Percentiles rank a stretch among this genome's conserved stretches.
Evolutionary conservation across 2,113 vertebrate species (phyloP).

Genomic region (Gavia stellata): DNA sequence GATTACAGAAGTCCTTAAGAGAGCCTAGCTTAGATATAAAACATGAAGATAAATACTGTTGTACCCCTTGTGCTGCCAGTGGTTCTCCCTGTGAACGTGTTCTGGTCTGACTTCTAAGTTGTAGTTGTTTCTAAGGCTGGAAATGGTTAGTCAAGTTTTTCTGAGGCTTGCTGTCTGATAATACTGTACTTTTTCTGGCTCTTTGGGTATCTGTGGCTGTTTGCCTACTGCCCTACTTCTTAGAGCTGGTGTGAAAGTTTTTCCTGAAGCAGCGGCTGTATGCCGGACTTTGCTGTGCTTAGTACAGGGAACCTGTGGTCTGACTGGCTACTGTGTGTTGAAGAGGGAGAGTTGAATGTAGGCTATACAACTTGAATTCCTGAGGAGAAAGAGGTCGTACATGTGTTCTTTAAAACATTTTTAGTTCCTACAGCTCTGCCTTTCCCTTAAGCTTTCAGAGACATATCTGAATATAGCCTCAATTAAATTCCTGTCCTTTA

Average conservation of each 20-base stretch:
- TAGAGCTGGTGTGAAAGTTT: not conserved
- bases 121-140: not conserved
- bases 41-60: not conserved
- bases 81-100: not conserved
- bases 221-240: not conserved
- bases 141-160: not conserved
- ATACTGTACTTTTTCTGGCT: not conserved
- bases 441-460: constrained; percentile 29
- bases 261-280: not conserved
- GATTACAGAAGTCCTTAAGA: not conserved
- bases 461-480: constrained; percentile 3
- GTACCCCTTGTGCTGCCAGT: not conserved
- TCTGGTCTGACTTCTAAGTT: not conserved
- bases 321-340: not conserved
- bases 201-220: not conserved
- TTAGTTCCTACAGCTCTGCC: not conserved
- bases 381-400: not conserved
- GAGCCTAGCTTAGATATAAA: not conserved
- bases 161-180: not conserved
- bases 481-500: constrained; percentile 46
- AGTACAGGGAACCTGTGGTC: not conserved
- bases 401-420: not conserved
- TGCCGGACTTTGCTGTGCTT: not conserved
- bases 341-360: not conserved
- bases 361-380: not conserved